These are phyloP conservation scores for Thryonomys swinderianus DNA, from an alignment of 2,113 vertebrate species.

Conservation along the genomic window DNA sequence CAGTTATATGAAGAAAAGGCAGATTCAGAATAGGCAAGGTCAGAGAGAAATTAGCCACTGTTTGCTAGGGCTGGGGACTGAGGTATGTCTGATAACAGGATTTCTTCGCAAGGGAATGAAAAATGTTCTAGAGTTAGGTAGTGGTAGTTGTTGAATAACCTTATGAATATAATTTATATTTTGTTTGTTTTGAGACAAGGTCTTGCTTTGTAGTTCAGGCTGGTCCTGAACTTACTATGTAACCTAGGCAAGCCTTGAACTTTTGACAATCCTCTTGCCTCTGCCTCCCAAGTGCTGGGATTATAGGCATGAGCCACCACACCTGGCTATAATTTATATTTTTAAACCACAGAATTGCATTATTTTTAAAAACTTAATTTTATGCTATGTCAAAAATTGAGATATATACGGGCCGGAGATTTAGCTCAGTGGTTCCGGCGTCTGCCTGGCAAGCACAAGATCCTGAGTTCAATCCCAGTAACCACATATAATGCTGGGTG, in stretches of 20 bases:
- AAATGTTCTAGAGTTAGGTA: slow-evolving; percentile 24
- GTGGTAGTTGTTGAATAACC: background rate
- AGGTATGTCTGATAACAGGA: background rate
- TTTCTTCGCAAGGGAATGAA: slow-evolving; percentile 21
- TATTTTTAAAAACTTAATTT: background rate
- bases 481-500: too few relatives aligned
- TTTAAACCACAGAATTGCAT: background rate
- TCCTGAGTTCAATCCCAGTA: too few relatives aligned
- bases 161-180: background rate
- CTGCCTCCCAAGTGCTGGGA: too few relatives aligned
- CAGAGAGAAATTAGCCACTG: background rate
- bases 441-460: too few relatives aligned
- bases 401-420: background rate
- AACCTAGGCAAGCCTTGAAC: too few relatives aligned
- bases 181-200: too few relatives aligned
- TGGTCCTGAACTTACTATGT: too few relatives aligned
- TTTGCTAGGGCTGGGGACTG: background rate
- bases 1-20: background rate
- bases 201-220: too few relatives aligned
- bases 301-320: too few relatives aligned
- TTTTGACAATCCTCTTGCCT: too few relatives aligned
- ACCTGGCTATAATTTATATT: too few relatives aligned
- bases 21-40: background rate
- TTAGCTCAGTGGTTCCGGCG: too few relatives aligned
- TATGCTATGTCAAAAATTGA: slow-evolving; percentile 2